Evolutionary conservation across 2,888 invertebrate species (phyloP), one percentile per base, ranked within the genome.

Genomic region (Drosophila aldrichi): DNA sequence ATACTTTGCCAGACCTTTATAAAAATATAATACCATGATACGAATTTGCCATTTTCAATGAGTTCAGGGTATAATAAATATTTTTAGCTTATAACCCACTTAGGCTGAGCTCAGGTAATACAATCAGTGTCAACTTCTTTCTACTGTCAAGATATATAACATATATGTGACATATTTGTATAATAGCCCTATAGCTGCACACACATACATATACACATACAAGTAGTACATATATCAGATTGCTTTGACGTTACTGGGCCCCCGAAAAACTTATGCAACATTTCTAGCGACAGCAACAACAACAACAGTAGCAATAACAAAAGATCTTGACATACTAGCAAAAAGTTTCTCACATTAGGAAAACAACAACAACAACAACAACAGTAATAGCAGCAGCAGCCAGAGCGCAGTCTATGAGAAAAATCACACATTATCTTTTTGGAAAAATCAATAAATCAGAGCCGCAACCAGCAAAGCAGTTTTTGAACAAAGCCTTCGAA

Each of bases 381-480:
- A 8, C 25, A 59, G 46, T 54, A 60, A 25, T 48, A 60, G 43
- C 51, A 65, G 25, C 38, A 57, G n/a, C 57, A 58, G 49, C 58
- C n/a, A 65, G 52, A 36, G 54, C 51, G 55, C n/a, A 38, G 64
- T 77, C 81, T 83, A 89, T 90, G 91, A 88, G 91, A 91, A 91
- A 91, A 91, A 84, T 91, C 88, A 86, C 91, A 91, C 90, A 90
- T 91, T 91, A 91, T 91, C 90, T 89, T 64, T 58, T 68, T 72
- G 84, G 72, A 83, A 89, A 89, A 89, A 91, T 91, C 91, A 91
- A 91, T 91, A 90, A 90, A 84, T 89, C 89, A 82, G 81, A 73
- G 71, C 62, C 72, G 43, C 68, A 57, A 54, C 60, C 56, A 81
- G 60, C 65, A 49, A 64, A 58, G 65, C 63, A 68, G 57, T 67